These are phyloP conservation scores for Sweltsa coloradensis DNA, from an alignment of 1,140 invertebrate species.

Conservation along the genomic window DNA sequence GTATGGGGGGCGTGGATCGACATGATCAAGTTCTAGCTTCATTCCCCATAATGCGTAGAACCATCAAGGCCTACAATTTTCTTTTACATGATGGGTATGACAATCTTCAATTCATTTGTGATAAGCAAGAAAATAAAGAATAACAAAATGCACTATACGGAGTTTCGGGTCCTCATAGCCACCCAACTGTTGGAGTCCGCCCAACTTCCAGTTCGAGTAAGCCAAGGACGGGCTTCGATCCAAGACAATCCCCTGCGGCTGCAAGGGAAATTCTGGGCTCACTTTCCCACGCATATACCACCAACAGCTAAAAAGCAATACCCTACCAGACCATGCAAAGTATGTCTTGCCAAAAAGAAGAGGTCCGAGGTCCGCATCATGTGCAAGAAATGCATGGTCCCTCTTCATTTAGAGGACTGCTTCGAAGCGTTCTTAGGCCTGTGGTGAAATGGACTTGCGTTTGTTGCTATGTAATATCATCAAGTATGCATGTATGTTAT, in stretches of 20 bases:
- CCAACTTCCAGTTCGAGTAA: slow-evolving; percentile 7
- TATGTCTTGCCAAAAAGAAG: slow-evolving; percentile 13
- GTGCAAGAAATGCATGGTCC: no score
- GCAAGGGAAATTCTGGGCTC: slow-evolving; percentile 7
- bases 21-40: slow-evolving; percentile 12
- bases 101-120: slow-evolving; percentile 12
- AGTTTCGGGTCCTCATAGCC: slow-evolving; percentile 10
- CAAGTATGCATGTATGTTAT: no score
- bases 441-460: no score
- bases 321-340: slow-evolving; percentile 12
- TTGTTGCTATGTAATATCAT: no score
- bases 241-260: slow-evolving; percentile 10
- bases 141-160: slow-evolving; percentile 10
- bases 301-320: slow-evolving; percentile 10
- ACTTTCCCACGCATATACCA: slow-evolving; percentile 12
- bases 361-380: no score
- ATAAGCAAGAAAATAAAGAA: slow-evolving; percentile 7
- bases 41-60: slow-evolving; percentile 16
- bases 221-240: slow-evolving; percentile 5
- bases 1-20: slow-evolving; percentile 10
- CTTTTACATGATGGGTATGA: slow-evolving; percentile 14
- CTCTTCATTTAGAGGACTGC: no score
- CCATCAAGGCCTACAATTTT: slow-evolving; percentile 14
- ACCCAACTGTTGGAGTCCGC: slow-evolving; percentile 10
- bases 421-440: no score